Evolutionary conservation across 2,797 vertebrate genomes (phyloP).

Genomic region (Chloroceryle inda): DNA sequence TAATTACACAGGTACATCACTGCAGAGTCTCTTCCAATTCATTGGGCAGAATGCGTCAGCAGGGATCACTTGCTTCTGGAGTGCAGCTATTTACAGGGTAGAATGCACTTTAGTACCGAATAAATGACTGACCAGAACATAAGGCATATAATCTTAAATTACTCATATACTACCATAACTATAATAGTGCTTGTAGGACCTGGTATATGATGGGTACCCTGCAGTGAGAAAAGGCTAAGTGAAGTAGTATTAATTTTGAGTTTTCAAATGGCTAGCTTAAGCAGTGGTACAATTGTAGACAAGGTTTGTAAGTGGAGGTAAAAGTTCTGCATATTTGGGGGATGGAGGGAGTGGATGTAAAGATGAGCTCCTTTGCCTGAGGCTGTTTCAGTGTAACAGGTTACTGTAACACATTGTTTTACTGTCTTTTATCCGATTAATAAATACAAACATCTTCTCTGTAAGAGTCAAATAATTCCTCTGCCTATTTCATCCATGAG

Average conservation of each 20-base stretch:
- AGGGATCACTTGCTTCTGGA: not conserved
- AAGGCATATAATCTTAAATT: not conserved
- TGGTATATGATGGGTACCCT: not conserved
- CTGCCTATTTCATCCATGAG: not conserved
- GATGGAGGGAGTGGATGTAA: not conserved
- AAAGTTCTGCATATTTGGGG: not conserved
- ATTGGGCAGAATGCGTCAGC: not conserved
- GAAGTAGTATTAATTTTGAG: not conserved
- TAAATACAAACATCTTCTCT: not conserved
- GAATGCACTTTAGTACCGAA: not conserved
- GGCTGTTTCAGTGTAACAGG: not conserved
- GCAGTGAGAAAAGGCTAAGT: not conserved
- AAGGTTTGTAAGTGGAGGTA: not conserved
- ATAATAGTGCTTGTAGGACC: not conserved
- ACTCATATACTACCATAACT: not conserved
- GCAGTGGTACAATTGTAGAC: not conserved
- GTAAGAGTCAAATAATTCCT: not conserved
- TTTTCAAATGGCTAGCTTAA: not conserved
- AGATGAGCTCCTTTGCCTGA: not conserved
- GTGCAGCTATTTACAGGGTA: not conserved
- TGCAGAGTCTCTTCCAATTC: not conserved
- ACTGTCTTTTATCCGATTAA: not conserved
- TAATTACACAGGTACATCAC: not conserved
- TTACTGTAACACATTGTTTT: not conserved
- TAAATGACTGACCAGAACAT: not conserved